Conservation (phyloP, 1,140 invertebrate genomes). For the Sogatella furcifera region DNA sequence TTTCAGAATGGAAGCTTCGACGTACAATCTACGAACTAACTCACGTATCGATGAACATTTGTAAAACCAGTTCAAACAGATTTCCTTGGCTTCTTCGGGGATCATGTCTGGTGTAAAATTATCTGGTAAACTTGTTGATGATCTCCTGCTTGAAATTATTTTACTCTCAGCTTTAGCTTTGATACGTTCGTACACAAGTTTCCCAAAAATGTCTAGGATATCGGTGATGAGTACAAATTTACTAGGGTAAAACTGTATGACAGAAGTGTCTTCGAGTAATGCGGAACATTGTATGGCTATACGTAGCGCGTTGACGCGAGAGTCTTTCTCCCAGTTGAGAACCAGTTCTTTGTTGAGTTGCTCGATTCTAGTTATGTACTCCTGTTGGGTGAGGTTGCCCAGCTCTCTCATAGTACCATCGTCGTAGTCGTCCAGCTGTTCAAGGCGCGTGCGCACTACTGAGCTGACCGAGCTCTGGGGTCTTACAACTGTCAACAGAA, state of each 20-base stretch:
- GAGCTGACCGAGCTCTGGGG: constrained; percentile 67
- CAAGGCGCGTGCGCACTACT: constrained; percentile 80
- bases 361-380: constrained; percentile 80
- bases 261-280: constrained; percentile 75
- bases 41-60: constrained; percentile 97
- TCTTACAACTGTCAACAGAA: constrained; percentile 54
- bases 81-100: constrained; percentile 85
- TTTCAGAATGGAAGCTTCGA: constrained; percentile 87
- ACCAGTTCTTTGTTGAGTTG: constrained; percentile 83
- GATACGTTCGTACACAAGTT: constrained; percentile 80
- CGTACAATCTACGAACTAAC: constrained; percentile 84
- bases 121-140: constrained; percentile 46
- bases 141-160: constrained; percentile 39
- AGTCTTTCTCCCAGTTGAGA: constrained; percentile 83
- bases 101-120: constrained; percentile 63
- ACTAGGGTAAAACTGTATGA: constrained; percentile 91
- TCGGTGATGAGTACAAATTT: constrained; percentile 96
- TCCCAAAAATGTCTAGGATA: constrained; percentile 90
- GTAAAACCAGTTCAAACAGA: constrained; percentile 97
- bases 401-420: constrained; percentile 78
- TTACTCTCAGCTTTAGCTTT: constrained; percentile 60
- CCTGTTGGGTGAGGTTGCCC: constrained; percentile 81
- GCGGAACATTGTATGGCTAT: constrained; percentile 93
- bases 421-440: constrained; percentile 91
- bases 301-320: constrained; percentile 91